Evolutionary conservation across 1,140 invertebrate species (phyloP).

Genomic region (Habropoda laboriosa): DNA sequence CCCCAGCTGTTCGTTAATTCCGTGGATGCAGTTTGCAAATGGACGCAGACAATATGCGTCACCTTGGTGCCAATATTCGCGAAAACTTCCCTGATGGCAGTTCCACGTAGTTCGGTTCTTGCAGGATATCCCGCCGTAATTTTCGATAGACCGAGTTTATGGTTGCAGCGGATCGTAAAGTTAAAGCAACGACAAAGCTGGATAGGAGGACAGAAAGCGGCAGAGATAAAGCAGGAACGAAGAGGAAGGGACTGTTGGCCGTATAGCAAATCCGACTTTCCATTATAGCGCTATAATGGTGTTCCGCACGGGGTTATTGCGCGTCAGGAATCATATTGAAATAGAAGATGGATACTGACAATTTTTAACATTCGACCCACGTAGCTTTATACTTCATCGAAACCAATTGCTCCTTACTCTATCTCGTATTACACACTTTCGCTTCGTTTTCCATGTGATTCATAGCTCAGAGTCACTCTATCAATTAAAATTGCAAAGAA

Average conservation of each 20-base stretch:
- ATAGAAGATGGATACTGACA: neutral
- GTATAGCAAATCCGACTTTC: constrained; percentile 13
- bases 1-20: neutral
- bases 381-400: neutral
- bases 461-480: too few relatives aligned
- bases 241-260: neutral
- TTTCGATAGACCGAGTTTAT: constrained; percentile 75
- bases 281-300: constrained; percentile 15
- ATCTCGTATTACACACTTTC: too few relatives aligned
- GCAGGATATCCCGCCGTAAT: constrained; percentile 69
- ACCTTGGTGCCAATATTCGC: constrained; percentile 29
- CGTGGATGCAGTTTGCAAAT: neutral
- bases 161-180: constrained; percentile 61
- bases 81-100: constrained; percentile 23
- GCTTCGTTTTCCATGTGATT: too few relatives aligned
- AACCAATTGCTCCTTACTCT: too few relatives aligned
- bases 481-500: too few relatives aligned
- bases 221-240: constrained; percentile 11
- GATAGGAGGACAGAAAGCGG: constrained; percentile 19
- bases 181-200: constrained; percentile 49
- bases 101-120: constrained; percentile 53
- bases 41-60: constrained; percentile 8
- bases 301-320: neutral
- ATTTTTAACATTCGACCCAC: neutral
- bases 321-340: neutral